Evolutionary conservation across 1,140 invertebrate genomes (phyloP), one percentile per base, ranked within the genome.

Genomic region (Goniozus legneri): DNA sequence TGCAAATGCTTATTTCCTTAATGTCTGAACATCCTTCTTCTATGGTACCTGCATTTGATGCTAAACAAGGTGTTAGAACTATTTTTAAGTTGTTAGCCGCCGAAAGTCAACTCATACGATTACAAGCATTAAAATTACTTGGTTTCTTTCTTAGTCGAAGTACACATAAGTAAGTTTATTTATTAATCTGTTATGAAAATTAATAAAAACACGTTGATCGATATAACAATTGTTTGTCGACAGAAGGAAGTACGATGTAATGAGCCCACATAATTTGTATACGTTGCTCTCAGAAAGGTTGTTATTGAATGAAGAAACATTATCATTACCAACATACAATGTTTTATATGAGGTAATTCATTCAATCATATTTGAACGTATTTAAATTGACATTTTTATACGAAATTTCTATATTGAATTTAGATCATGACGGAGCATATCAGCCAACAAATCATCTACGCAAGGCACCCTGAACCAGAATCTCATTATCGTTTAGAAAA

Each of bases 1-100:
- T 99, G 36, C 91, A 97, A 80, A 92, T 98, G 84, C 79, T 97
- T 31, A 97, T 98, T 68, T 90, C 91, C 1, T 77, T 99, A 30
- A 97, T 98, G 91, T 92, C 92, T 3, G 95, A 99, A 71, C 94
- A 98, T 75, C 96, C 97, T 1, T 91, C 95, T 36, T 95, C 94
- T 2, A 95, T 99, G 91, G 95, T 99, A 48, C 96, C 96, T 37
- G 92, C 95, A 35, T 99, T 99, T 76, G 97, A 99, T 78, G 85
- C 87, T 27, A 98, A 98, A 80, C 88, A 94, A 60, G 97, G 96
- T 43, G 88, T 98, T 12, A 80, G 93, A 64, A 94, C 92, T 30
- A 92, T 99, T 47, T 99, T 98, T 77, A 99, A 99, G 76, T 77
- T 99, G 24, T 72, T 99, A 27, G 89, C 91, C 12, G 95, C 95